Evolutionary conservation across 2,888 invertebrate species (phyloP).

Genomic region (Lasius platythorax): DNA sequence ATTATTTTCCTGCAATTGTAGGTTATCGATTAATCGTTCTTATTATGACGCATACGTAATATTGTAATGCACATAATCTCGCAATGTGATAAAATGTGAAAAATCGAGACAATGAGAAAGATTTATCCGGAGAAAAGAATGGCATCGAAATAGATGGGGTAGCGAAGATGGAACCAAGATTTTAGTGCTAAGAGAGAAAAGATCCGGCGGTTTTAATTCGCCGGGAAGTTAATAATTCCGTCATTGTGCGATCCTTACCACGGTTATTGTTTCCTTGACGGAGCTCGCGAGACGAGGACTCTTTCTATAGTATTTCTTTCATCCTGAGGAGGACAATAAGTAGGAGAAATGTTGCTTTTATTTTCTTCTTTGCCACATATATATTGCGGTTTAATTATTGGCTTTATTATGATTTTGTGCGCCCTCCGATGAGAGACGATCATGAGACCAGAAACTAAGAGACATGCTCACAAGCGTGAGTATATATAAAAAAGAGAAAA

Average conservation of each 20-base stretch:
- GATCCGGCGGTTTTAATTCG: slow-evolving; percentile 81
- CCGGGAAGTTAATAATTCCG: slow-evolving; percentile 84
- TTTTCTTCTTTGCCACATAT: slow-evolving; percentile 54
- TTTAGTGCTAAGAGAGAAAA: slow-evolving; percentile 61
- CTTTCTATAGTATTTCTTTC: slow-evolving; percentile 76
- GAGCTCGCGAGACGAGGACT: slow-evolving; percentile 71
- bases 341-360: slow-evolving; percentile 73
- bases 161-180: slow-evolving; percentile 39
- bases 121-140: slow-evolving; percentile 31
- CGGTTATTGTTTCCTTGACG: slow-evolving; percentile 83
- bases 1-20: background rate
- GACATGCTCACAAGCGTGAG: background rate
- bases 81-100: background rate
- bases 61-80: background rate
- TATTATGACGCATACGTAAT: background rate
- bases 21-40: background rate
- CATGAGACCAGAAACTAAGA: slow-evolving; percentile 48
- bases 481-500: slow-evolving; percentile 25
- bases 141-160: slow-evolving; percentile 12
- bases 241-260: slow-evolving; percentile 81
- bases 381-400: slow-evolving; percentile 82
- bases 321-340: slow-evolving; percentile 80
- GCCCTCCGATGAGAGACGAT: slow-evolving; percentile 73
- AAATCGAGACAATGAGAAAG: slow-evolving; percentile 43
- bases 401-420: slow-evolving; percentile 84